Conservation (phyloP, 2,888 invertebrate genomes). For the Mesorhabditis spiculigera region DNA sequence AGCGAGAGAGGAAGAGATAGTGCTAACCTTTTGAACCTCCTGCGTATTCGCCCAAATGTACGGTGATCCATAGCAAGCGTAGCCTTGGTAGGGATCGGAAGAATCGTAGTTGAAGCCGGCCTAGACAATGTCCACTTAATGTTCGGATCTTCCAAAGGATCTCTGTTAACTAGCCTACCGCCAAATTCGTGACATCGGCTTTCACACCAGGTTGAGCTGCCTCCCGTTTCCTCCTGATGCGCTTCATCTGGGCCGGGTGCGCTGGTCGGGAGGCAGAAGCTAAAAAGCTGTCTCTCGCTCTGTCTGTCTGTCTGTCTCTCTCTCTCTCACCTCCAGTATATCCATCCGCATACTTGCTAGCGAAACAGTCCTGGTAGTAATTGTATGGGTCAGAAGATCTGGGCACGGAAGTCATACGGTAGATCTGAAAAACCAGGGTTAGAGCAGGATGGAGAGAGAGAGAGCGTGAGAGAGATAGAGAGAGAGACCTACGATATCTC, state of each 20-base stretch:
- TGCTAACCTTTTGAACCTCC: slow-evolving; percentile 25
- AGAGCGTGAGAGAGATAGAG: too few species aligned
- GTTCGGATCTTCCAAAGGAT: neutral
- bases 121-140: slow-evolving; percentile 13
- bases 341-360: slow-evolving; percentile 7
- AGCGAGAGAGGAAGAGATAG: too few species aligned
- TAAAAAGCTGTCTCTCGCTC: too few species aligned
- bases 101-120: slow-evolving; percentile 42
- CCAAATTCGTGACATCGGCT: neutral
- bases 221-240: neutral
- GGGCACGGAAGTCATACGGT: neutral
- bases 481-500: slow-evolving; percentile 24
- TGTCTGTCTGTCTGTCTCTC: too few species aligned
- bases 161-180: neutral
- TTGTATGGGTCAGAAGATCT: slow-evolving; percentile 22
- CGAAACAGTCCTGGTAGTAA: slow-evolving; percentile 33
- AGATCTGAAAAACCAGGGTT: too few species aligned
- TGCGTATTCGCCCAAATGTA: slow-evolving; percentile 39
- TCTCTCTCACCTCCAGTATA: neutral
- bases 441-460: too few species aligned
- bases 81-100: slow-evolving; percentile 37
- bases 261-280: neutral
- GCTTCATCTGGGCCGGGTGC: neutral
- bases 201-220: neutral
- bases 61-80: slow-evolving; percentile 43